phyloP scores from a whole-genome alignment of 2,888 invertebrate genomes.

The Leucania comma region DNA sequence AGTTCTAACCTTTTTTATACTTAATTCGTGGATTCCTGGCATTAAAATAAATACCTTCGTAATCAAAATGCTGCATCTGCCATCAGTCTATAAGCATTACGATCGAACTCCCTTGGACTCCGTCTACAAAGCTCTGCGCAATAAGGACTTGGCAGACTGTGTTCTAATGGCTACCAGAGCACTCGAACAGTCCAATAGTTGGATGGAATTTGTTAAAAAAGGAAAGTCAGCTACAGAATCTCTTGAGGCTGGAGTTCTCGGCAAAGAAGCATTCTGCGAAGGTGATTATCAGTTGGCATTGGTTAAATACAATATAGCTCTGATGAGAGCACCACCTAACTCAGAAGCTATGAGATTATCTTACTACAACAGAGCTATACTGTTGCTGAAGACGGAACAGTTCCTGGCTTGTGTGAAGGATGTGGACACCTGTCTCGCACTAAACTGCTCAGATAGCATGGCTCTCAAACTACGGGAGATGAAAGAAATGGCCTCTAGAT shows the following conservation, averaged over 20 bases:
- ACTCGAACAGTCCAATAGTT: background rate
- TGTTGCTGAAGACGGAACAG: conserved; percentile 5
- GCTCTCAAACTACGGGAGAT: conserved; percentile 9
- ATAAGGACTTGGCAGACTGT: conserved; percentile 31
- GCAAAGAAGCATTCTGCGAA: conserved; percentile 15
- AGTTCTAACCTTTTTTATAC: too few species aligned
- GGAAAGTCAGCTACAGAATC: conserved; percentile 9
- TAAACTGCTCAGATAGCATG: conserved; percentile 14
- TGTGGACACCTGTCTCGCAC: conserved; percentile 27
- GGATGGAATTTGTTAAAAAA: background rate
- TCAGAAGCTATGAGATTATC: conserved; percentile 34
- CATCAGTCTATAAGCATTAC: background rate
- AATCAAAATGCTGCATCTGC: conserved; percentile 1
- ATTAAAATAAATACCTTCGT: background rate
- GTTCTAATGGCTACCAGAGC: background rate
- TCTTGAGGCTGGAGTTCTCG: background rate
- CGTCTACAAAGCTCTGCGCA: conserved; percentile 25
- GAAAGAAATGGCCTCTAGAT: conserved; percentile 4
- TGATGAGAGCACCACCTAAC: conserved; percentile 25
- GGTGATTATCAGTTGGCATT: conserved; percentile 18
- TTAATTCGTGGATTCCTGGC: too few species aligned
- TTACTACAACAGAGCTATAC: conserved; percentile 30
- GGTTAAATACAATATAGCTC: conserved; percentile 14
- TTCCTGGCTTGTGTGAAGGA: conserved; percentile 30
- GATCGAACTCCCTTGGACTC: background rate